Base-by-base conservation (phyloP, 2,888 invertebrate species). In the Drosophila emarginata region DNA sequence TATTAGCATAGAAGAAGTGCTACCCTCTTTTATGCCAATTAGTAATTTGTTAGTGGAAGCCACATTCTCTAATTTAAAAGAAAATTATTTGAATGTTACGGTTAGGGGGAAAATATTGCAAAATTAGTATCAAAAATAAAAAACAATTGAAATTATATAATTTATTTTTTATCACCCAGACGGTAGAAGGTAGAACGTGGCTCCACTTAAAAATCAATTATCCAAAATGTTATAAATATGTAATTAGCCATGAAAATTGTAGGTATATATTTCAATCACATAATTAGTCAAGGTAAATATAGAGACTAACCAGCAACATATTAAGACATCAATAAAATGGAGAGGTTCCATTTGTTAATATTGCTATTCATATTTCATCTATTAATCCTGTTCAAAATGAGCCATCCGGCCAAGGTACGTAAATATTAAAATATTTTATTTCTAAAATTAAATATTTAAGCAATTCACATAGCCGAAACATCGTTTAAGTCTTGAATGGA, bases 21-120 rank as follows among this genome's bases (percentile, higher is more conserved):
- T 81, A 15, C 78, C 82, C 0, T 37, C 54, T 12, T 79, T 81
- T 57, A 32, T 79, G 14, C 78, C 78, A 11, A 54, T 59, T n/a
- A 23, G 54, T 26, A 37, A 66, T 6, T 58, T 79, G 3, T 52
- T 67, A 40, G 58, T 71, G 0, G 45, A 71, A 15, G 37, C 61
- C 2, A 36, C 52, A n/a, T 61, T 71, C 4, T 72, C 36, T 21
- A 45, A 66, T 7, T 28, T 11, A n/a, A 40, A 60, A 11, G 51
- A 72, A n/a, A 45, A 36, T 11, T 72, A 71, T 23, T 57, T 71
- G 11, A 71, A 71, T 57, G 52, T 72, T 2, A 65, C 60, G 12
- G 7, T 65, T 1, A 37, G 36, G 7, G 71, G 71, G 15, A 58
- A 51, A n/a, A 37, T 71, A 18, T 15, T 0, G 0, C 54, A 57